Evolutionary conservation across 2,797 vertebrate genomes (phyloP).

Genomic region (Mionectes olivaceus): DNA sequence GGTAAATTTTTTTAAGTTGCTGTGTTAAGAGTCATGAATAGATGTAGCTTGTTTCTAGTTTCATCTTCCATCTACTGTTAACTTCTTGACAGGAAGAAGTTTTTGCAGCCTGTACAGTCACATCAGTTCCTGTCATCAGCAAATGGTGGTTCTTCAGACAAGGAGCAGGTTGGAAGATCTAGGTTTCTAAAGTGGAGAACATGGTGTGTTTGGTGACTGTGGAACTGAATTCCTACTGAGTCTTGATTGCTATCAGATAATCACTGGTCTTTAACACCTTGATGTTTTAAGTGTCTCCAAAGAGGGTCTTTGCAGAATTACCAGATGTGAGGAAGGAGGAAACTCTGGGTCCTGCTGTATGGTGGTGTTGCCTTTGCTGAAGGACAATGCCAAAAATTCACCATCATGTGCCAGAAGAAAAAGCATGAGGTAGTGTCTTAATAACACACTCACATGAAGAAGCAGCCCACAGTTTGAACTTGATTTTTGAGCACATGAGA

Average conservation of each 20-base stretch:
- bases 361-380: not conserved
- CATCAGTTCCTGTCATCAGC: not conserved
- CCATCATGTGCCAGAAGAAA: not conserved
- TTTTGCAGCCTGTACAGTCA: not conserved
- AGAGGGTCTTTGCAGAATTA: not conserved
- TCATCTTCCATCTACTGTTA: not conserved
- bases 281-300: not conserved
- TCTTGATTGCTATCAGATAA: not conserved
- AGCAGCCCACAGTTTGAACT: not conserved
- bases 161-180: not conserved
- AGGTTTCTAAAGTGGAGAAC: not conserved
- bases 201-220: not conserved
- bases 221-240: not conserved
- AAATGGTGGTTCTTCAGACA: not conserved
- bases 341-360: not conserved
- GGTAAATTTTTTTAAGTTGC: not conserved
- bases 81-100: not conserved
- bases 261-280: not conserved
- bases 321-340: fast-evolving
- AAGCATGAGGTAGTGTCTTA: not conserved
- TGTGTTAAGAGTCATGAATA: not conserved
- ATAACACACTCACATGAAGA: not conserved
- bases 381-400: not conserved
- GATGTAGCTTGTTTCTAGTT: not conserved
- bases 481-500: not conserved